Evolutionary conservation across 2,888 invertebrate species (phyloP).

Genomic region (Caenorhabditis zanzibari): DNA sequence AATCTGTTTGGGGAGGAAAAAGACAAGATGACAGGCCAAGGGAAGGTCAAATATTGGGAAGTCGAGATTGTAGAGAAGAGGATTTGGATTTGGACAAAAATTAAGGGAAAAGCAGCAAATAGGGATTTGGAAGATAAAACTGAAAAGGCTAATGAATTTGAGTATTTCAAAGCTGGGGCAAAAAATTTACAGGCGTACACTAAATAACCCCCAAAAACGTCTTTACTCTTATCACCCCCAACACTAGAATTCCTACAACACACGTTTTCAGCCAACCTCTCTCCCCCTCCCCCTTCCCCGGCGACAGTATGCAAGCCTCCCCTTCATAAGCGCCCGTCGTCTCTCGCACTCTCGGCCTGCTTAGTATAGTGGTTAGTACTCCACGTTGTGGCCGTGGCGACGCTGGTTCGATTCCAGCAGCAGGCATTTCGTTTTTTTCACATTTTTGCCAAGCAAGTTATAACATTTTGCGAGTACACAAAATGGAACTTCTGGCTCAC

Average conservation of each 20-base stretch:
- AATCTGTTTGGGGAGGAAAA: conserved; percentile 22
- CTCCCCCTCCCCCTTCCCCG: no score
- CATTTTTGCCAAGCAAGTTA: neutral
- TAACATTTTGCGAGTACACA: conserved; percentile 2
- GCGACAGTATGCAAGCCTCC: neutral
- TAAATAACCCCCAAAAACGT: no score
- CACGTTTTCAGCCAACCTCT: neutral
- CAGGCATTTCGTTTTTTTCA: conserved; percentile 75
- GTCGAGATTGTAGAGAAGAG: neutral
- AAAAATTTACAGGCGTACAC: no score
- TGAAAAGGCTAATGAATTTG: no score
- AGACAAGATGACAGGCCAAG: neutral
- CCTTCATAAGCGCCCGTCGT: conserved; percentile 11
- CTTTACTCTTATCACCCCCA: no score
- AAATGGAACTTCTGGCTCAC: conserved; percentile 57
- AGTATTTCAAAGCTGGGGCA: no score
- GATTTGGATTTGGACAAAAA: neutral
- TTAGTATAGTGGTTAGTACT: conserved; percentile 83
- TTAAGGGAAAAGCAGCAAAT: no score
- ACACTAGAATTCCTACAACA: neutral
- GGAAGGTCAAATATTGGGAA: conserved; percentile 16
- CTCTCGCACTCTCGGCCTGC: conserved; percentile 55
- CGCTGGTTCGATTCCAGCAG: conserved; percentile 82
- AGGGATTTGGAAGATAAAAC: no score
- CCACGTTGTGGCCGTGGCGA: conserved; percentile 83